Base-by-base conservation (phyloP, 2,888 invertebrate genomes). In the Polylopha cassiicola region DNA sequence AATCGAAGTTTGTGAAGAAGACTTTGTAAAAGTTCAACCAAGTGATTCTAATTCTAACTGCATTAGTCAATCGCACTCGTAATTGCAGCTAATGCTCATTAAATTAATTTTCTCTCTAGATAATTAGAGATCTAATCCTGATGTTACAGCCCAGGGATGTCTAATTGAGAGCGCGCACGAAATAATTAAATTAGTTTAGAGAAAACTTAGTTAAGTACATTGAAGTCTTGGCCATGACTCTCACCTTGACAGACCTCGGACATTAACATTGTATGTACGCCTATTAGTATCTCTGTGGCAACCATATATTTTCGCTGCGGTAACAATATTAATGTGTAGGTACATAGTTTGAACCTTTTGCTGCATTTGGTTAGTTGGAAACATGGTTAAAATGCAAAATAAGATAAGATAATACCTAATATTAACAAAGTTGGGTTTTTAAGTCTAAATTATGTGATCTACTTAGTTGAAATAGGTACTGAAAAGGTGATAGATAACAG, bases 191-290 rank as follows among this genome's bases (percentile, higher is more conserved):
- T 34, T 39, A 34, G 2, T 20, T 34, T 18, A 10, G 34, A 29
- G 34, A 39, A 39, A 39, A 39, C 39, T 34, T 29, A 24, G 28
- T 28, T 18, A n/a, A n/a, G n/a, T n/a, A 32, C 21, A 39, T 15
- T 22, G 16, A 17, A 33, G 33, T 29, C 14, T n/a, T 38, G 38
- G 22, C 39, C 39, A 33, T 34, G 39, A 39, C 39, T 39, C 34
- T 39, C 29, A 29, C 39, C 39, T 39, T 39, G 39, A 21, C 18
- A 11, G 3, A 30, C 10, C 22, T 7, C 22, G 39, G 29, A 15
- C 39, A 10, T 24, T 39, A 18, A 17, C 33, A 10, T 24, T 9
- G 29, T 13, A 10, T n/a, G 8, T 2, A 14, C 23, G 33, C 9
- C 27, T 4, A 33, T 39, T 39, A 28, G 17, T 27, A 31, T 6